Conservation (phyloP, 2,888 invertebrate genomes). For the Diogma glabrata region DNA sequence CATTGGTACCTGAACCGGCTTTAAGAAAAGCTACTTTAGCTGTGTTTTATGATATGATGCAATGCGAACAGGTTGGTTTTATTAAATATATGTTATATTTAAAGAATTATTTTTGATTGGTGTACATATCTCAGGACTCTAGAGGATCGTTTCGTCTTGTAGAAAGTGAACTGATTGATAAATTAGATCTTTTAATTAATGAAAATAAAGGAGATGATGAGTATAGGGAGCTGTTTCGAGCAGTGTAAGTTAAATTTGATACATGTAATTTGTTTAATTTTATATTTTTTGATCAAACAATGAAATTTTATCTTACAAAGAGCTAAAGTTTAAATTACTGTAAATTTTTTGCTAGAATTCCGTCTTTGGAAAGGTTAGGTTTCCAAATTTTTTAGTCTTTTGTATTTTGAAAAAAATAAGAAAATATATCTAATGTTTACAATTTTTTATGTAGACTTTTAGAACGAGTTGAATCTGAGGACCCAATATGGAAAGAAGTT, state of each 20-base stretch:
- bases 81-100: neutral
- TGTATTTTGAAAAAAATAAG: no score
- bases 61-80: constrained; percentile 56
- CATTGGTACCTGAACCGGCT: constrained; percentile 75
- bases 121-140: constrained; percentile 40
- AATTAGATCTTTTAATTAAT: constrained; percentile 81
- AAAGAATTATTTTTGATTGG: neutral
- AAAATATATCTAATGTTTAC: no score
- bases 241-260: constrained; percentile 74
- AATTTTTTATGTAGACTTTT: constrained; percentile 48
- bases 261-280: no score
- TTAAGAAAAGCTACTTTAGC: constrained; percentile 80
- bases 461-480: constrained; percentile 72
- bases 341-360: no score
- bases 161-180: constrained; percentile 88
- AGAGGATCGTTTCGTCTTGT: constrained; percentile 82
- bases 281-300: no score
- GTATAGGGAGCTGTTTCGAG: constrained; percentile 84
- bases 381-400: no score
- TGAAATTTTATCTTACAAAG: no score
- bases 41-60: constrained; percentile 92
- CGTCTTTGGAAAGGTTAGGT: no score
- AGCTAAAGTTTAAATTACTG: no score
- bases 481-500: constrained; percentile 83
- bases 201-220: constrained; percentile 92